Evolutionary conservation across 2,888 invertebrate species (phyloP), one percentile per base, ranked within the genome.

Genomic region (Macrosiphum euphorbiae): DNA sequence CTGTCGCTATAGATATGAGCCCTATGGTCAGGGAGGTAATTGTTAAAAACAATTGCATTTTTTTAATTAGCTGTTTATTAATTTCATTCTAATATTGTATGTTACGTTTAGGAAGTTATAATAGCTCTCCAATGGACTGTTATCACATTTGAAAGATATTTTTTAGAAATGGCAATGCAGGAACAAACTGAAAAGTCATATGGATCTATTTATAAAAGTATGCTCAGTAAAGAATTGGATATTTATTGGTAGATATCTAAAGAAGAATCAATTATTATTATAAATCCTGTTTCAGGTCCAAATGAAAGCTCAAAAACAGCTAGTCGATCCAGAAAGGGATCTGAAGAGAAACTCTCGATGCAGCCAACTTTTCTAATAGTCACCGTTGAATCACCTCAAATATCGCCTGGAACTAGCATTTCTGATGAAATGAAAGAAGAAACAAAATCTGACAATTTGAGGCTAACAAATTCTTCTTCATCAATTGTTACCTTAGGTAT

Each of bases 61-160:
- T 47, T 24, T 91, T 67, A 88, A 91, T 91, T 91, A 4, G 41
- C 44, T 61, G 8, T 84, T 88, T 58, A 88, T 35, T 55, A 35
- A 35, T 35, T 20, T n/a, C 11, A 28, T 90, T 89, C 8, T 85
- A 52, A 87, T 50, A 58, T 88, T 95, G 8, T 78, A n/a, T 94
- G 87, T 92, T 93, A 88, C 94, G 95, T 95, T 28, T 96, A 97
- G 95, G 98, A 99, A 96, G 96, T 99, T 94, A 97, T 98, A 0
- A 98, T 98, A 89, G 98, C 99, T 94, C 96, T 98, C 78, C 98
- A 98, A 95, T 98, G 98, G 97, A 97, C 98, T 96, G 97, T 98
- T 35, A 96, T 98, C 94, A 97, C 98, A 90, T 98, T 98, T 96
- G 99, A 99, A 96, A 98, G 98, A 95, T 97, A 98, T 93, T 99